A percentile compares a stretch with the other conserved stretches of the same genome.
Evolutionary conservation across 2,113 vertebrate genomes (phyloP).

Genomic region (Rhea pennata): DNA sequence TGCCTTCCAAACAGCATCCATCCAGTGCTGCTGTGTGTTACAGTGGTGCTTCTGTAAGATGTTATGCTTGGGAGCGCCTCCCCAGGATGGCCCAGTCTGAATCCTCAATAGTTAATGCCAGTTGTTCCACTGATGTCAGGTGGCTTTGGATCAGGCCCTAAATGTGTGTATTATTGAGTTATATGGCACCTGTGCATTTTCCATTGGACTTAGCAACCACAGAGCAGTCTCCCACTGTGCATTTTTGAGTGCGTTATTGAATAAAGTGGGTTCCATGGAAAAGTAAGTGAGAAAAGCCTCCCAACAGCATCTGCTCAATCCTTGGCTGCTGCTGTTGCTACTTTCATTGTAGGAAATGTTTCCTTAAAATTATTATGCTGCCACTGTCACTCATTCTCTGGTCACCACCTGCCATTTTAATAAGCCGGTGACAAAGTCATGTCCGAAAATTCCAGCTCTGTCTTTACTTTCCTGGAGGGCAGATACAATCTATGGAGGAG

Average conservation of each 20-base stretch:
- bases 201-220: not conserved
- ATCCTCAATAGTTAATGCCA: not conserved
- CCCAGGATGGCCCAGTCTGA: not conserved
- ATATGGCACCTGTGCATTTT: not conserved
- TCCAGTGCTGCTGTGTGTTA: constrained; percentile 18
- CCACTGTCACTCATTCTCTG: not conserved
- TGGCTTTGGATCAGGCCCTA: not conserved
- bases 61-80: not conserved
- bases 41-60: not conserved
- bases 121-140: not conserved
- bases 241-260: fast-evolving
- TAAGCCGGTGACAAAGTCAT: constrained; percentile 25
- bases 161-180: not conserved
- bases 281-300: not conserved
- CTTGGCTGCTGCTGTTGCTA: not conserved
- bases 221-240: not conserved
- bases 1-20: constrained; percentile 1
- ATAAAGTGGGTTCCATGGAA: not conserved
- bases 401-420: constrained; percentile 3
- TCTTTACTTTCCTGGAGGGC: constrained; percentile 38
- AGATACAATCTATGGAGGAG: constrained; percentile 7
- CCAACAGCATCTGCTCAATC: not conserved
- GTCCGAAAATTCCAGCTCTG: constrained; percentile 13
- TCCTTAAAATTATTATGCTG: constrained; percentile 10
- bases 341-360: not conserved